A percentile compares a stretch with the other conserved stretches of the same genome.
These are phyloP conservation scores for Rhabdornis inornatus DNA, from an alignment of 2,113 vertebrate species.

Conservation along the genomic window DNA sequence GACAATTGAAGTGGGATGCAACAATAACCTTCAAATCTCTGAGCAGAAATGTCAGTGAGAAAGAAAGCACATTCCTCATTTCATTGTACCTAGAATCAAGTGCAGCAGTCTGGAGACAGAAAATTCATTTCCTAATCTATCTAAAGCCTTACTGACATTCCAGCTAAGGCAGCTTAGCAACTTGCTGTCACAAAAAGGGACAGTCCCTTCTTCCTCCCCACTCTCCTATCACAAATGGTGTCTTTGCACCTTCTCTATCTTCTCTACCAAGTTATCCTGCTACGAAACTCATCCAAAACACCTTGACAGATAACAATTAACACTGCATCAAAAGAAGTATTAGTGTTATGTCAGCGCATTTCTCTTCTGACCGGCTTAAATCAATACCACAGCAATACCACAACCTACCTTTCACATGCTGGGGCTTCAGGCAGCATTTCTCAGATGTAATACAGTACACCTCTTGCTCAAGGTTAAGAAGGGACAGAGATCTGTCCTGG, in stretches of 20 bases:
- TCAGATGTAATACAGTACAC: background rate
- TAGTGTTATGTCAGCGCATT: background rate
- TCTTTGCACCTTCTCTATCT: background rate
- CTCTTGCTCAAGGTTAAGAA: background rate
- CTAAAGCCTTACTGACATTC: background rate
- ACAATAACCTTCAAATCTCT: background rate
- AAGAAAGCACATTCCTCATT: background rate
- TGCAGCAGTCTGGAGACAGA: background rate
- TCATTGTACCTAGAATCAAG: background rate
- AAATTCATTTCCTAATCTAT: background rate
- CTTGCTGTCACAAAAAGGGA: background rate
- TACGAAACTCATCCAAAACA: background rate
- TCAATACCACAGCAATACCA: background rate
- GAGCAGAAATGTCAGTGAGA: background rate
- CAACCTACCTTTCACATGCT: fast-evolving
- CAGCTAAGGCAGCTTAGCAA: background rate
- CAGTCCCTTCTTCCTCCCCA: background rate
- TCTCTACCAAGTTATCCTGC: background rate
- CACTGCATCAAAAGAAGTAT: background rate
- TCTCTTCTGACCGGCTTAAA: background rate
- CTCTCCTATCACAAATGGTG: background rate
- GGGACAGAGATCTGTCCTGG: background rate
- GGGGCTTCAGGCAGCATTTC: background rate
- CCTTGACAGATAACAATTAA: background rate
- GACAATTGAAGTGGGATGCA: background rate